These are phyloP conservation scores for Macropodus opercularis DNA, from an alignment of 2,797 vertebrate species.

Conservation along the genomic window DNA sequence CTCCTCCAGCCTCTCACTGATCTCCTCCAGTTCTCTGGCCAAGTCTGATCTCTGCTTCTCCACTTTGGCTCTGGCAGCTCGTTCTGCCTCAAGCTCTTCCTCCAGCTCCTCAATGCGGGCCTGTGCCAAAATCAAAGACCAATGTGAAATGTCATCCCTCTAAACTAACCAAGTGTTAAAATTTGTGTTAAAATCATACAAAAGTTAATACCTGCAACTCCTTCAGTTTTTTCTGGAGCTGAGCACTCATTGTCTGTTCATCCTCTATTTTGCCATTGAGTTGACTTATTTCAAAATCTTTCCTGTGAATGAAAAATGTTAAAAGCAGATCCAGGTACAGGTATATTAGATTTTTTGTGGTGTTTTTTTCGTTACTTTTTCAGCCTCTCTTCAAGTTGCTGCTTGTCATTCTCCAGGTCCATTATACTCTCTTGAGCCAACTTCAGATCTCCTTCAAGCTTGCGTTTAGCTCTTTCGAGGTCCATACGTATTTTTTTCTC, in stretches of 20 bases:
- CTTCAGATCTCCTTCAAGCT: too few species aligned
- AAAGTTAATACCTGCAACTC: conserved; percentile 84
- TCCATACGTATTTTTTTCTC: conserved; percentile 92
- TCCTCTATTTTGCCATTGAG: conserved; percentile 88
- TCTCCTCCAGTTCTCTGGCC: conserved; percentile 88
- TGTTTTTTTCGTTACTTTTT: conserved; percentile 66
- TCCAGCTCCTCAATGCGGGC: conserved; percentile 88
- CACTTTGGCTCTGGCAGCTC: conserved; percentile 84
- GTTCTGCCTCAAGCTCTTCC: conserved; percentile 86
- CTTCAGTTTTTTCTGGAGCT: conserved; percentile 90
- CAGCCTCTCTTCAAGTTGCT: conserved; percentile 86
- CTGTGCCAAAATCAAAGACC: conserved; percentile 49
- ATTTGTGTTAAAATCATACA: too few species aligned
- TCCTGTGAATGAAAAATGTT: conserved; percentile 75
- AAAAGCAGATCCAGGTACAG: too few species aligned
- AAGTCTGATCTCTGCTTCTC: conserved; percentile 86
- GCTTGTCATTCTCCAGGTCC: conserved; percentile 88
- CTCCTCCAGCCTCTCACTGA: conserved; percentile 88
- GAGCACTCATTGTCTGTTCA: conserved; percentile 84
- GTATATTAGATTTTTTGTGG: too few species aligned
- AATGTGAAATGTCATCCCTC: neutral
- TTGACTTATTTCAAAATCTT: conserved; percentile 91
- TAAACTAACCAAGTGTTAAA: too few species aligned
- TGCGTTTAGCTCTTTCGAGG: conserved; percentile 87
- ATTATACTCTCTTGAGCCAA: conserved; percentile 88